Evolutionary conservation across 2,888 invertebrate genomes (phyloP).

Genomic region (Euplexia lucipara): DNA sequence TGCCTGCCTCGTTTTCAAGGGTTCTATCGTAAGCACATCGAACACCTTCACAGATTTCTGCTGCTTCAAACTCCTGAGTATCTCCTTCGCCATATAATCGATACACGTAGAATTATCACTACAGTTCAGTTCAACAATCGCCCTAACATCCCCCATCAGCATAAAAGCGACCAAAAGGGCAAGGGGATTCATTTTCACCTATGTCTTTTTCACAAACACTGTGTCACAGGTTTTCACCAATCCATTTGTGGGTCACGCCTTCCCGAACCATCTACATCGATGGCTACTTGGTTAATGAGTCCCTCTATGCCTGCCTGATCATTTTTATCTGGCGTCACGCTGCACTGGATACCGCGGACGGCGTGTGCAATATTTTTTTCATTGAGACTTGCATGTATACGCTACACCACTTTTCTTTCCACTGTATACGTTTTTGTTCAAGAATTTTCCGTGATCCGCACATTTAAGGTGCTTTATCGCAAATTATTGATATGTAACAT

Average conservation of each 20-base stretch:
- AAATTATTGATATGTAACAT: slow-evolving; percentile 60
- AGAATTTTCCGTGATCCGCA: slow-evolving; percentile 75
- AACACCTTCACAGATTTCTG: slow-evolving; percentile 89
- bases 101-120: slow-evolving; percentile 92
- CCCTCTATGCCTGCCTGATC: slow-evolving; percentile 80
- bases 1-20: slow-evolving; percentile 82
- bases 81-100: slow-evolving; percentile 86
- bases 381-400: slow-evolving; percentile 71
- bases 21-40: slow-evolving; percentile 90
- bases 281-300: slow-evolving; percentile 86
- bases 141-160: slow-evolving; percentile 78
- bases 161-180: slow-evolving; percentile 80
- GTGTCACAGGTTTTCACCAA: slow-evolving; percentile 73
- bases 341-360: slow-evolving; percentile 77
- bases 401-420: slow-evolving; percentile 84
- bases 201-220: slow-evolving; percentile 78
- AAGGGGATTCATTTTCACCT: slow-evolving; percentile 86
- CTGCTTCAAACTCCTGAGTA: slow-evolving; percentile 88
- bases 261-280: slow-evolving; percentile 82
- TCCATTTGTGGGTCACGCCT: slow-evolving; percentile 89
- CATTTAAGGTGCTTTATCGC: slow-evolving; percentile 79
- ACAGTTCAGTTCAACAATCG: slow-evolving; percentile 87
- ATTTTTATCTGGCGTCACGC: slow-evolving; percentile 89
- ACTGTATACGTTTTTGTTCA: slow-evolving; percentile 66
- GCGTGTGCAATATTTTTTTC: slow-evolving; percentile 83